phyloP scores from a whole-genome alignment of 2,113 vertebrate genomes.

The Danionella cerebrum region DNA sequence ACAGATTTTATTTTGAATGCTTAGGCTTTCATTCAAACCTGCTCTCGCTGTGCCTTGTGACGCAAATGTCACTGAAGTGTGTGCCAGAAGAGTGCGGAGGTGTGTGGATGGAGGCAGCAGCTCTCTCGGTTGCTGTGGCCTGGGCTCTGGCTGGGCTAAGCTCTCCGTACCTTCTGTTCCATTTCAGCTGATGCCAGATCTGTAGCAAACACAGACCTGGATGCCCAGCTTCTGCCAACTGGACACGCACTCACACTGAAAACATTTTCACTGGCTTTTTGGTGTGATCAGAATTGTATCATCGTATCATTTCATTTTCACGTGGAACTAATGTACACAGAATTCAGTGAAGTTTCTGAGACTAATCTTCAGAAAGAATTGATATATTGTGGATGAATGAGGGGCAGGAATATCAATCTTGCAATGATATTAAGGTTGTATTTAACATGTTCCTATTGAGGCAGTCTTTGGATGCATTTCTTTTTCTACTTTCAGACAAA shows the following conservation, averaged over 20 bases:
- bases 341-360: too few relatives aligned
- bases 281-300: too few relatives aligned
- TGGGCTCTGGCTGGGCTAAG: constrained; percentile 51
- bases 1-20: constrained; percentile 15
- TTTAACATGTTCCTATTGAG: too few relatives aligned
- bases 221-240: constrained; percentile 9
- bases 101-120: constrained; percentile 22
- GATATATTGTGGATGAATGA: too few relatives aligned
- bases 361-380: too few relatives aligned
- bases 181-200: constrained; percentile 47
- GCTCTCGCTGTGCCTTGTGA: constrained; percentile 19
- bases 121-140: constrained; percentile 26
- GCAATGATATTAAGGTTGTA: too few relatives aligned
- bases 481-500: too few relatives aligned
- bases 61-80: constrained; percentile 26
- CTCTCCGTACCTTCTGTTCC: constrained; percentile 58
- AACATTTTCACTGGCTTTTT: too few relatives aligned
- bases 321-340: too few relatives aligned
- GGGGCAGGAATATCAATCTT: too few relatives aligned
- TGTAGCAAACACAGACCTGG: constrained; percentile 10
- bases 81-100: constrained; percentile 30
- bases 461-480: too few relatives aligned
- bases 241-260: neutral
- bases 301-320: too few relatives aligned
- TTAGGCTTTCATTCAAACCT: constrained; percentile 20